Conservation (phyloP, 2,797 vertebrate genomes). For the Chiloscyllium punctatum region DNA sequence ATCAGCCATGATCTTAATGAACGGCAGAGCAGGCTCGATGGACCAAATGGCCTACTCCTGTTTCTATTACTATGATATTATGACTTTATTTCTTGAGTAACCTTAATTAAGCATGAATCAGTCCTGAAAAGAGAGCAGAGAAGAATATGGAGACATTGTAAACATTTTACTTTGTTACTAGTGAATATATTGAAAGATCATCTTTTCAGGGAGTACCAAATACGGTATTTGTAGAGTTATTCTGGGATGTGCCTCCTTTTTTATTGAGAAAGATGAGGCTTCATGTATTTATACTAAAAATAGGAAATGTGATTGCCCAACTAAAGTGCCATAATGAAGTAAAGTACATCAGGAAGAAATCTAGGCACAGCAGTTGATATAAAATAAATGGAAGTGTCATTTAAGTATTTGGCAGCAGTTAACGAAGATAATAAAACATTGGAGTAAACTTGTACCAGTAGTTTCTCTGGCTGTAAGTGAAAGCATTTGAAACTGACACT, state of each 20-base stretch:
- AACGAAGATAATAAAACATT: not conserved
- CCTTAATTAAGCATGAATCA: not conserved
- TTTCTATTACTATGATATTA: too few species aligned
- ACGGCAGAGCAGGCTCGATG: too few species aligned
- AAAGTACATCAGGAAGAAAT: not conserved
- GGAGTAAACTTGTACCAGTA: not conserved
- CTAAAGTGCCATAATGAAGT: not conserved
- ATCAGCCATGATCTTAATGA: too few species aligned
- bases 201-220: not conserved
- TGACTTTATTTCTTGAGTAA: not conserved
- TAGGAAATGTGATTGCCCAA: not conserved
- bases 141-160: not conserved
- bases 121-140: not conserved
- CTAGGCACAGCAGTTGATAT: not conserved
- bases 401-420: not conserved
- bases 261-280: not conserved
- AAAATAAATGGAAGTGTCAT: not conserved
- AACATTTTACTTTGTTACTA: not conserved
- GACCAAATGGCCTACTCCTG: too few species aligned
- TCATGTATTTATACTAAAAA: not conserved
- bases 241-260: not conserved
- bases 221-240: not conserved
- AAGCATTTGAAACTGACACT: not conserved
- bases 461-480: not conserved
- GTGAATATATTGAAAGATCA: not conserved